Percentiles rank a stretch among this genome's conserved stretches.
Conservation (phyloP, 2,888 invertebrate genomes). For the Uloborus plumipes region DNA sequence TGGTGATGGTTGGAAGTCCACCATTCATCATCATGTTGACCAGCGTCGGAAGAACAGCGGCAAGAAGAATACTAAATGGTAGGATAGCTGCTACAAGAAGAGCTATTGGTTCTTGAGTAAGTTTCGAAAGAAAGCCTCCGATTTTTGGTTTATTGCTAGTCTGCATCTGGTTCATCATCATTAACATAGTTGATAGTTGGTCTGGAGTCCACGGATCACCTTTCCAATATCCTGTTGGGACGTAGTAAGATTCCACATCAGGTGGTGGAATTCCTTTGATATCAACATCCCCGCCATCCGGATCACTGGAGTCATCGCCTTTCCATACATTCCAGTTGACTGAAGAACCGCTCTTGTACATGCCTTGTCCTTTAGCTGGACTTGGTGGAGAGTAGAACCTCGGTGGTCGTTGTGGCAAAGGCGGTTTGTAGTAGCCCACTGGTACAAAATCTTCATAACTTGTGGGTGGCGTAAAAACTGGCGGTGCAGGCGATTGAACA, state of each 20-base stretch:
- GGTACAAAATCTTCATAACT: conserved; percentile 12
- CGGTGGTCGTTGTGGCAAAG: background rate
- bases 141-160: conserved; percentile 14
- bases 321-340: conserved; percentile 59
- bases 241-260: conserved; percentile 24
- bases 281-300: background rate
- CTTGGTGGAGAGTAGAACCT: background rate
- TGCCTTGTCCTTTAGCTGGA: background rate
- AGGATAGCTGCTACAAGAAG: conserved; percentile 32
- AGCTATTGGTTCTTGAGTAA: conserved; percentile 30
- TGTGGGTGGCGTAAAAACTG: background rate
- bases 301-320: conserved; percentile 28
- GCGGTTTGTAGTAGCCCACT: conserved; percentile 1
- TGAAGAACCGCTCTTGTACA: conserved; percentile 47
- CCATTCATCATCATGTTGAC: conserved; percentile 55
- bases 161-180: conserved; percentile 13
- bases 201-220: conserved; percentile 43
- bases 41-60: conserved; percentile 43
- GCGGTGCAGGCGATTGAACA: background rate
- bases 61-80: conserved; percentile 48
- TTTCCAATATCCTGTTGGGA: conserved; percentile 21
- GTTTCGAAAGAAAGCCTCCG: conserved; percentile 17
- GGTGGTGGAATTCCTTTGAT: conserved; percentile 21
- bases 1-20: conserved; percentile 34
- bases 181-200: conserved; percentile 23